These are phyloP conservation scores for Gasterosteus aculeatus DNA, from an alignment of 2,113 vertebrate species.

Conservation along the genomic window DNA sequence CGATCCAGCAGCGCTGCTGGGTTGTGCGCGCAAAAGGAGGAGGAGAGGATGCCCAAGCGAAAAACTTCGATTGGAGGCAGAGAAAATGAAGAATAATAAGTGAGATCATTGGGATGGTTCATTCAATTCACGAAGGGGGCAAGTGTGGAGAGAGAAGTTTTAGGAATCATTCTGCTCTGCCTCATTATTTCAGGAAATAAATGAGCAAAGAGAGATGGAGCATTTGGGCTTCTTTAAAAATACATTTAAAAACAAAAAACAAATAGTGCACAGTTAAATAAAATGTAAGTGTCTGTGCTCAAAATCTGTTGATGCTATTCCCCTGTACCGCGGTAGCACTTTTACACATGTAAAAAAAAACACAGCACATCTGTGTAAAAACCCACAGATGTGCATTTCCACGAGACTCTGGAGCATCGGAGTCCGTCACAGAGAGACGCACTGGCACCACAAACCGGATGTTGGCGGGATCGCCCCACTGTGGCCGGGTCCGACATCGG, in stretches of 20 bases:
- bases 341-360: conserved; percentile 19
- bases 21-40: conserved; percentile 36
- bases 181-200: conserved; percentile 9
- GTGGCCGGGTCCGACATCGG: conserved; percentile 35
- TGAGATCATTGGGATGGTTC: background rate
- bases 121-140: background rate
- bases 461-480: conserved; percentile 10
- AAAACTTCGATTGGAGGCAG: background rate
- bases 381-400: conserved; percentile 15
- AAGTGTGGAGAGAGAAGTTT: background rate
- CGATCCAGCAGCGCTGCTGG: conserved; percentile 38
- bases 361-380: conserved; percentile 1
- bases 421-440: conserved; percentile 1
- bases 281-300: background rate
- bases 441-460: conserved; percentile 41
- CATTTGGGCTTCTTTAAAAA: background rate
- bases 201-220: background rate
- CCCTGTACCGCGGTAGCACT: background rate
- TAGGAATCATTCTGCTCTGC: background rate
- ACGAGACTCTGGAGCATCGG: conserved; percentile 9
- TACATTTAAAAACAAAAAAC: background rate
- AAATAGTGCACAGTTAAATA: background rate
- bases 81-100: background rate
- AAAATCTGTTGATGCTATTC: background rate
- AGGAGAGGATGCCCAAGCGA: conserved; percentile 20